Percentiles rank a stretch among this genome's conserved stretches.
These are phyloP conservation scores for Microcaecilia unicolor DNA, from an alignment of 2,797 vertebrate genomes.

Conservation along the genomic window DNA sequence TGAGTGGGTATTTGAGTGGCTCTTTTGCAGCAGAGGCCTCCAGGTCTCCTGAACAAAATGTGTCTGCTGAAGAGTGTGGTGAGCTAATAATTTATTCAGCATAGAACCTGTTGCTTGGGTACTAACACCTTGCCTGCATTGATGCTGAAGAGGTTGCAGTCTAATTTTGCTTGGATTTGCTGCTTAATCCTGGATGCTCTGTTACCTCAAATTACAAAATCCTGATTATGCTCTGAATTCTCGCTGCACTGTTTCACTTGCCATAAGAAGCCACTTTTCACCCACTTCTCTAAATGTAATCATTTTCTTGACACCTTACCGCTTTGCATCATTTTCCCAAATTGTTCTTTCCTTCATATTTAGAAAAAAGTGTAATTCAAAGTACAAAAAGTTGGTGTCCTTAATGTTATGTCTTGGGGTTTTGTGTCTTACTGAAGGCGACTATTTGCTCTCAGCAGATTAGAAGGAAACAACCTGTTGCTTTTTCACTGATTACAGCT, in stretches of 20 bases:
- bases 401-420: too few relatives aligned
- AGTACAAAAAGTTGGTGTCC: too few relatives aligned
- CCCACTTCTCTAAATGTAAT: too few relatives aligned
- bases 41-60: constrained; percentile 57
- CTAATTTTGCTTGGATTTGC: constrained; percentile 46
- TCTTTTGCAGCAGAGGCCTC: constrained; percentile 52
- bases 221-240: too few relatives aligned
- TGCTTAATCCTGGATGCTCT: constrained; percentile 50
- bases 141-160: constrained; percentile 41
- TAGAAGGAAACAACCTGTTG: too few relatives aligned
- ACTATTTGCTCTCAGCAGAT: too few relatives aligned
- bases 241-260: too few relatives aligned
- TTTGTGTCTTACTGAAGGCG: too few relatives aligned
- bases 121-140: constrained; percentile 49
- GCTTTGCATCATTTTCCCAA: not conserved
- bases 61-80: constrained; percentile 71
- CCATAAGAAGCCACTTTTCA: too few relatives aligned
- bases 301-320: too few relatives aligned
- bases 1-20: constrained; percentile 61
- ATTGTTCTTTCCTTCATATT: not conserved
- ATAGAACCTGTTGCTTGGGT: constrained; percentile 29
- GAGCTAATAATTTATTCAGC: constrained; percentile 59
- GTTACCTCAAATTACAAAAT: constrained; percentile 35
- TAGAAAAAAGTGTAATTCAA: too few relatives aligned
- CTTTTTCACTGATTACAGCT: too few relatives aligned